phyloP scores from a whole-genome alignment of 2,113 vertebrate species.

The Cervus canadensis region DNA sequence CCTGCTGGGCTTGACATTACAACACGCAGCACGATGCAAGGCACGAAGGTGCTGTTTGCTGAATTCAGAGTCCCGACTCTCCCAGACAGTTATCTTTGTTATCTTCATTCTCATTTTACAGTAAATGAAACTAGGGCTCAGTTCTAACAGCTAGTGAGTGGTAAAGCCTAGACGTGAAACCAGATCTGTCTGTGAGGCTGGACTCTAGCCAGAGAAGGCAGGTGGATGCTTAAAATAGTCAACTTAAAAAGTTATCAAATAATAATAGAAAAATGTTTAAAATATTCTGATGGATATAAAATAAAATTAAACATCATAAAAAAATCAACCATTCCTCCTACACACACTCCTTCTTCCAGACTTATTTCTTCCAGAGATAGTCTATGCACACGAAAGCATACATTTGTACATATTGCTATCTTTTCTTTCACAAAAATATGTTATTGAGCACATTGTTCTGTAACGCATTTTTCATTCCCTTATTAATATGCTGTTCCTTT shows the following conservation, averaged over 20 bases:
- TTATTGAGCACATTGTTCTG: background rate
- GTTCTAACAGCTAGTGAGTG: background rate
- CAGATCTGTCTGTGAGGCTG: background rate
- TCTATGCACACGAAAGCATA: background rate
- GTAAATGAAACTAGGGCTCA: background rate
- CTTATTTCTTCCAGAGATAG: background rate
- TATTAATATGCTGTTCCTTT: background rate
- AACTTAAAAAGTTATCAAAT: background rate
- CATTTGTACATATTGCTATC: background rate
- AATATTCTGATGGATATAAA: background rate
- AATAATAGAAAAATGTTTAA: background rate
- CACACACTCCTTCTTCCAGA: background rate
- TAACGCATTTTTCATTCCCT: background rate
- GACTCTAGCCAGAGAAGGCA: background rate
- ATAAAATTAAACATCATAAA: background rate
- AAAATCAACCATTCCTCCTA: background rate
- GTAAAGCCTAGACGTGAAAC: background rate
- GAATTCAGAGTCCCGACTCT: background rate
- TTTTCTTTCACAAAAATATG: background rate
- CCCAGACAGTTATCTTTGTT: background rate
- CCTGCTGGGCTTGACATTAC: background rate
- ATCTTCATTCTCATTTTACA: background rate
- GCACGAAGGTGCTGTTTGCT: background rate
- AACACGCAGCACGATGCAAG: background rate
- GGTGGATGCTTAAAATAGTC: background rate